Evolutionary conservation across 2,888 invertebrate species (phyloP).

Genomic region (Lithophane leautieri): DNA sequence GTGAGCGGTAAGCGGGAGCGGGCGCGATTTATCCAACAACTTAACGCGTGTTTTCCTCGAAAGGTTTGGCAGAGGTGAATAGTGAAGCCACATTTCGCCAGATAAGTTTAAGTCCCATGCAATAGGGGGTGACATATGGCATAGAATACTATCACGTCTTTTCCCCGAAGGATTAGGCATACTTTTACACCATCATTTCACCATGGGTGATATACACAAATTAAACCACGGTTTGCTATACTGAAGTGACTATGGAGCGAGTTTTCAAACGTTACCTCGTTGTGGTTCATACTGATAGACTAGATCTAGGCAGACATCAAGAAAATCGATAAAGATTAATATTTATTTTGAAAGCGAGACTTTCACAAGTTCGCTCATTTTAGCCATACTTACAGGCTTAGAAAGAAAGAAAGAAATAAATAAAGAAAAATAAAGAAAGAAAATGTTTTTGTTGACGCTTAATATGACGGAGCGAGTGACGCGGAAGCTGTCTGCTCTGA

Average conservation of each 20-base stretch:
- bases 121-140: background rate
- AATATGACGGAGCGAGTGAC: background rate
- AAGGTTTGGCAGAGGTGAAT: background rate
- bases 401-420: background rate
- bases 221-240: background rate
- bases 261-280: background rate
- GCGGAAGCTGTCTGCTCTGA: background rate
- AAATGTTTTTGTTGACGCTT: too few relatives aligned
- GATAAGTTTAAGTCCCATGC: too few relatives aligned
- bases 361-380: background rate
- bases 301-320: background rate
- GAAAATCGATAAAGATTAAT: background rate
- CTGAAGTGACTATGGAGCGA: background rate
- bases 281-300: background rate
- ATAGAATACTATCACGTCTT: background rate
- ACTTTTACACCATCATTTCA: too few relatives aligned
- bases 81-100: background rate
- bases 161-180: background rate
- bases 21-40: background rate
- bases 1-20: conserved; percentile 15
- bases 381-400: too few relatives aligned
- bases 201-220: too few relatives aligned
- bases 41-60: too few relatives aligned
- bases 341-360: background rate
- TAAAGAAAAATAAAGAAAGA: background rate